Conservation (phyloP, 2,797 vertebrate genomes). For the Limnodromus scolopaceus region DNA sequence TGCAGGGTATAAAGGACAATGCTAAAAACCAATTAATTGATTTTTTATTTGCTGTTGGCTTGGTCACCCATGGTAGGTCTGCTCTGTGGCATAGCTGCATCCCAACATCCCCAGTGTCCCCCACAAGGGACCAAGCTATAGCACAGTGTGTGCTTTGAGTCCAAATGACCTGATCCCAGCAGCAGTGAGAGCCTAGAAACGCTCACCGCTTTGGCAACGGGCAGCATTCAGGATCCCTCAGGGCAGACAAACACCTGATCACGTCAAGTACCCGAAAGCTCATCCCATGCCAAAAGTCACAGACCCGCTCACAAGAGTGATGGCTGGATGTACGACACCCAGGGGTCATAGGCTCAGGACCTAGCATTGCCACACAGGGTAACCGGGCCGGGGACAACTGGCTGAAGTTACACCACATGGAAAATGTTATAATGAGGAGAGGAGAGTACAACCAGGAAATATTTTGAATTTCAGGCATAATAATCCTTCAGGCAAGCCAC, state of each 20-base stretch:
- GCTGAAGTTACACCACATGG: background rate
- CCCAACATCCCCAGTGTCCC: background rate
- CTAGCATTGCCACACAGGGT: fast-evolving
- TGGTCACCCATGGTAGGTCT: background rate
- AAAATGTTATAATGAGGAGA: background rate
- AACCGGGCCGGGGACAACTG: background rate
- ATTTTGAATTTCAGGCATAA: background rate
- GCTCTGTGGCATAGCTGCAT: background rate
- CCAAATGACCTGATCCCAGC: background rate
- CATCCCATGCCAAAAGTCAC: background rate
- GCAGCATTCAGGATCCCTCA: background rate
- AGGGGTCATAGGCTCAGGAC: background rate
- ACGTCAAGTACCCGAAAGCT: background rate
- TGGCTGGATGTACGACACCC: fast-evolving
- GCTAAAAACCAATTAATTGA: background rate
- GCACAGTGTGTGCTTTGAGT: background rate
- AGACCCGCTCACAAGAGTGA: background rate
- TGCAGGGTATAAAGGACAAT: background rate
- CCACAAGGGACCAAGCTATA: background rate
- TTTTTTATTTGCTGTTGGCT: background rate
- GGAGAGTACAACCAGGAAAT: background rate
- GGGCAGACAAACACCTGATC: background rate
- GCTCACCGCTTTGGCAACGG: background rate
- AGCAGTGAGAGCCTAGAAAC: background rate
- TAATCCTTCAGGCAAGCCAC: background rate